Base-by-base conservation (phyloP, 2,888 invertebrate species). In the Meghimatium bilineatum region DNA sequence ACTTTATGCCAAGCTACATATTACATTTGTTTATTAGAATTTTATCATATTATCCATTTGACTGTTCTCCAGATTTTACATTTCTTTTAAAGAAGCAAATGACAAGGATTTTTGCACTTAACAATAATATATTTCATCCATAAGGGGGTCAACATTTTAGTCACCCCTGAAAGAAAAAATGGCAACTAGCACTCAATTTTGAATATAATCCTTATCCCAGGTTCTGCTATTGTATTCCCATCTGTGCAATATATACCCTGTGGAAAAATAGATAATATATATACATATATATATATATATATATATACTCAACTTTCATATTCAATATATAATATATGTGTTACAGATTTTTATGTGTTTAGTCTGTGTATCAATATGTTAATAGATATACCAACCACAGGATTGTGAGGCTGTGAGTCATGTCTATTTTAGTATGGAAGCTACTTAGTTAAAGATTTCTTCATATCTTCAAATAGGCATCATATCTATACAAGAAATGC, bases 221-320 rank as follows among this genome's bases (percentile, higher is more conserved):
- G 72, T 74, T 17, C 44, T 44, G 5, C 49, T 56, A 34, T 36
- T 56, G 56, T 56, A 32, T 34, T 34, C 60, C 56, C 56, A 23
- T 76, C 76, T 76, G 76, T 76, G 76, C 76, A 76, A 76, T 76
- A 76, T 76, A 76, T 34, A 76, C 44, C 36, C 17, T 69, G 69
- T 17, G 49, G 34, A 29, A n/a, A n/a, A 49, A 74, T 3, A 74
- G 10, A 74, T n/a, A 49, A 29, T 8, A 5, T 8, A 74, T 44
- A 44, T 49, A 74, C 49, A 44, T 72, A 72, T 72, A 72, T n/a
- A 72, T 26, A 74, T 49, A 49, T 49, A 74, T 44, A 44, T 49
- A 74, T 74, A 49, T 74, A 74, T 74, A 74, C 72, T 12, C 8
- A 17, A 6, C 34, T 6, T 74, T 74, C 49, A 34, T 1, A 32